A percentile compares a stretch with the other conserved stretches of the same genome.
Evolutionary conservation across 2,113 vertebrate species (phyloP).

Genomic region (Pycnonotus jocosus): DNA sequence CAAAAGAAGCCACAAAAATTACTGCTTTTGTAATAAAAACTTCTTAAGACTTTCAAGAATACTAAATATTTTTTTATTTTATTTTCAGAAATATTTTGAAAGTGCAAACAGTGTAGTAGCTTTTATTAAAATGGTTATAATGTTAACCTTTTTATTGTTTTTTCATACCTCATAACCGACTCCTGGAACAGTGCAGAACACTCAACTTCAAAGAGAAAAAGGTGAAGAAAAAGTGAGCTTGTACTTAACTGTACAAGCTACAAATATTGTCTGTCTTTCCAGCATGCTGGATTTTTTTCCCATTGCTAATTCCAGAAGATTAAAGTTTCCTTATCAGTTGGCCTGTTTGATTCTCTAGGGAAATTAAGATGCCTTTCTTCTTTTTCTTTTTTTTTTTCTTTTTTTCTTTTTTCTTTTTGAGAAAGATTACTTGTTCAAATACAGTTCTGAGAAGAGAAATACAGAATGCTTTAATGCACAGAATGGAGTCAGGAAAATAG

Average conservation of each 20-base stretch:
- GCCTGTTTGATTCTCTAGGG: background rate
- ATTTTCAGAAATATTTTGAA: background rate
- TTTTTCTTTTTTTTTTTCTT: too few species aligned
- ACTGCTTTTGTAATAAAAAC: constrained; percentile 24
- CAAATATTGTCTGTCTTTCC: background rate
- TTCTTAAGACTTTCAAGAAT: background rate
- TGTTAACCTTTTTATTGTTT: background rate
- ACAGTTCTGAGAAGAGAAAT: background rate
- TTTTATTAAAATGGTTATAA: background rate
- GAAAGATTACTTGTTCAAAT: background rate
- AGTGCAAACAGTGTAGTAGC: background rate
- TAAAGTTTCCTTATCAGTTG: background rate
- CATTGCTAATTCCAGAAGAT: background rate
- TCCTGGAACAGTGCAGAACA: background rate
- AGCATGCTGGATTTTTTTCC: background rate
- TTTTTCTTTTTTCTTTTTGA: background rate
- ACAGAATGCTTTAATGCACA: background rate
- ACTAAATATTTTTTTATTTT: constrained; percentile 37
- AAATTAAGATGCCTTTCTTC: background rate
- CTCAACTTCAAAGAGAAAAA: background rate
- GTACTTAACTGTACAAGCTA: background rate
- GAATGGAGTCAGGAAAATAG: background rate
- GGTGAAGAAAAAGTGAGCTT: background rate
- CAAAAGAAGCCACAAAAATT: background rate
- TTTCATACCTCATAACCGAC: constrained; percentile 15